phyloP scores from a whole-genome alignment of 2,797 vertebrate species.

The Oryzias sinensis region DNA sequence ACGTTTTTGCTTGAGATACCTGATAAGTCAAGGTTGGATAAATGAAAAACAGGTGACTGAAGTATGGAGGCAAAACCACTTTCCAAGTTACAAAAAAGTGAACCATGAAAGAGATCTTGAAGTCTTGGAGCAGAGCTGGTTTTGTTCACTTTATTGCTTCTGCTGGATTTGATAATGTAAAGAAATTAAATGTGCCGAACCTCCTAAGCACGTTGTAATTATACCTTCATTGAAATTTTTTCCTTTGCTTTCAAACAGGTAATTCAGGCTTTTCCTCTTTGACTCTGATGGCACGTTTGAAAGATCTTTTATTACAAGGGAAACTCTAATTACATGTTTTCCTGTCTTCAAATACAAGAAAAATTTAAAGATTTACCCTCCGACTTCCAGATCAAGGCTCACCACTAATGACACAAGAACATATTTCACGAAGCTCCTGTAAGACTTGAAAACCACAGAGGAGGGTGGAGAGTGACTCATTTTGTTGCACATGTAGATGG shows the following conservation, averaged over 20 bases:
- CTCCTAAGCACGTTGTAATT: no score
- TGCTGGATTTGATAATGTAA: no score
- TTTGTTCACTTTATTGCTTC: no score
- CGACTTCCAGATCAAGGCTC: slow-evolving; percentile 66
- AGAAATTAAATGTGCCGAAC: no score
- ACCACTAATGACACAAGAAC: slow-evolving; percentile 71
- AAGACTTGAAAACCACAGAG: slow-evolving; percentile 53
- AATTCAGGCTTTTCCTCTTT: slow-evolving; percentile 3
- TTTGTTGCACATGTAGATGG: slow-evolving; percentile 59
- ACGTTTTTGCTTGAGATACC: neutral
- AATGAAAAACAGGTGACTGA: neutral
- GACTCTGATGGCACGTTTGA: no score
- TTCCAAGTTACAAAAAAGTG: neutral
- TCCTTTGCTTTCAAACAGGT: neutral
- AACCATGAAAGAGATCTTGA: no score
- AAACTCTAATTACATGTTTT: slow-evolving; percentile 48
- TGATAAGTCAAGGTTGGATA: neutral
- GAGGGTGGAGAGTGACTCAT: slow-evolving; percentile 64
- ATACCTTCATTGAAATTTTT: no score
- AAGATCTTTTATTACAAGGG: slow-evolving; percentile 38
- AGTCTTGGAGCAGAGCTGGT: no score
- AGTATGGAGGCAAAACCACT: neutral
- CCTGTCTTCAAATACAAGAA: slow-evolving; percentile 58
- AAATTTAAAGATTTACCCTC: slow-evolving; percentile 63
- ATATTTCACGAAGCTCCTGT: slow-evolving; percentile 50